These are phyloP conservation scores for Lanius ludovicianus DNA, from an alignment of 2,113 vertebrate genomes.

Conservation along the genomic window DNA sequence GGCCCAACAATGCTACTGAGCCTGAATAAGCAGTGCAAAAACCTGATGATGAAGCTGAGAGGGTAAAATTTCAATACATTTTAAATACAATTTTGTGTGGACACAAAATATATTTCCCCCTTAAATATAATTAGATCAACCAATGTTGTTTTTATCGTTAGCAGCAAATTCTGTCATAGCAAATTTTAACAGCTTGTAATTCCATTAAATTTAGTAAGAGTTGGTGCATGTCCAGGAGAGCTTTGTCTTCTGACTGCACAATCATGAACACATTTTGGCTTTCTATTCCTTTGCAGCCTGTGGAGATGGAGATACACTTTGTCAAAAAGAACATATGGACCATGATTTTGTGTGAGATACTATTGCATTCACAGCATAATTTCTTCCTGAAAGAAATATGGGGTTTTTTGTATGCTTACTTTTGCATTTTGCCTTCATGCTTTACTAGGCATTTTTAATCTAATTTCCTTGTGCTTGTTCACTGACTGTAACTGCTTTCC, in stretches of 20 bases:
- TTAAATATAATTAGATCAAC: not conserved
- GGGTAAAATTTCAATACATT: accelerated
- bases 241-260: not conserved
- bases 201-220: not conserved
- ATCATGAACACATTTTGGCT: not conserved
- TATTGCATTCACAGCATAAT: not conserved
- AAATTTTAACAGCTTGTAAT: not conserved
- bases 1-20: not conserved
- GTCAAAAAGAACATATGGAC: not conserved
- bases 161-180: not conserved
- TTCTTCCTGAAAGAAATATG: not conserved
- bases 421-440: not conserved
- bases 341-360: not conserved
- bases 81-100: not conserved
- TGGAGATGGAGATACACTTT: not conserved
- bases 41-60: not conserved
- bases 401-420: not conserved
- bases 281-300: not conserved
- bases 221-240: not conserved
- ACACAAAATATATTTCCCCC: not conserved
- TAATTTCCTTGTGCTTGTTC: not conserved
- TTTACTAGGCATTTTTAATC: not conserved
- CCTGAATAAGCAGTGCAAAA: not conserved
- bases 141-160: not conserved
- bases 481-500: not conserved